Base-by-base conservation (phyloP, 2,797 vertebrate genomes). In the Sebastes nivosus region DNA sequence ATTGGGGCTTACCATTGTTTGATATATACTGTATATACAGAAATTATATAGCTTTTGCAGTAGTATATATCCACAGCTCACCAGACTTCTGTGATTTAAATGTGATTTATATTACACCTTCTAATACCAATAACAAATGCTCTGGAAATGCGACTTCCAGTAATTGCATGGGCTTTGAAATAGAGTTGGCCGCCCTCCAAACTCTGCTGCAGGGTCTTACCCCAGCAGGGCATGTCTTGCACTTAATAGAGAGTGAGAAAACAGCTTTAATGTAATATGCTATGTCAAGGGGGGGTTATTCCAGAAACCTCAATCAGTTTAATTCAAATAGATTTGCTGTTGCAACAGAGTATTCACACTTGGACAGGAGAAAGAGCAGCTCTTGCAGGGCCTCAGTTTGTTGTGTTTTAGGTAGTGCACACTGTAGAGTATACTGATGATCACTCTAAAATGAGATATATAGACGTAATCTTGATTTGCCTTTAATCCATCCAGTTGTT, bases 111-210 rank as follows among this genome's bases (percentile, higher is more conserved):
- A 20, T 72, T 61, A 30, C 57, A 70, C 20, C 29, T 55, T n/a
- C 30, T 68, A 10, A 29, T 20, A 29, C 42, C 36, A 46, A n/a
- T 22, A 74, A 59, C 27, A 66, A 75, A 79, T 73, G 42, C 75
- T 61, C 64, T 32, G 55, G 52, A 67, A 75, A 80, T 79, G 67
- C 72, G 60, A 72, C 22, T 71, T 77, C 4, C 22, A 68, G 59
- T 84, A 77, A 86, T 79, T 72, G 72, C 63, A 67, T 60, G 57
- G 50, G 65, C 32, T 75, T 73, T 50, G 58, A 76, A 82, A 79
- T 50, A 16, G 34, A 57, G 29, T 58, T 84, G 74, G 75, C 80
- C 20, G 24, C 11, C 30, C 59, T 84, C 79, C 88, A 84, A 34
- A 24, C 66, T 13, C 72, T 12, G 59, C 74, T 57, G 54, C 34